These are phyloP conservation scores for Sminthopsis crassicaudata DNA, from an alignment of 2,113 vertebrate species.

Conservation along the genomic window DNA sequence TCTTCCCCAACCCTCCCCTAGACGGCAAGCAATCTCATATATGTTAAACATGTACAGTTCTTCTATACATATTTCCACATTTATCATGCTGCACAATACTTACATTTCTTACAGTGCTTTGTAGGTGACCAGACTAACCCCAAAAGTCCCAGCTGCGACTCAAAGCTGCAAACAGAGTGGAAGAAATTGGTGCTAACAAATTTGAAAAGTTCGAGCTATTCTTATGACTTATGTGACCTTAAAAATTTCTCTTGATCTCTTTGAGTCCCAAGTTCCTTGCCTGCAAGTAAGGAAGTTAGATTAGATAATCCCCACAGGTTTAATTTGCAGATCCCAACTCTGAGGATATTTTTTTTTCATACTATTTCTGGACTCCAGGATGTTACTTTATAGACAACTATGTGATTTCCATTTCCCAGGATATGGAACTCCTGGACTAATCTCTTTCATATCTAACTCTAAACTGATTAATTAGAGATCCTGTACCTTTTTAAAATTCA, in stretches of 20 bases:
- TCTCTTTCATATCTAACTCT: not conserved
- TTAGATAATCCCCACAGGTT: not conserved
- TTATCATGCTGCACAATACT: not conserved
- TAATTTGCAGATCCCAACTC: not conserved
- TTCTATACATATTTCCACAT: too few species aligned
- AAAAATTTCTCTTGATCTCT: not conserved
- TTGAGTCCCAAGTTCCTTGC: not conserved
- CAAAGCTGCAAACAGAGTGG: not conserved
- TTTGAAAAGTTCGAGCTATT: not conserved
- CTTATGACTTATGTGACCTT: not conserved
- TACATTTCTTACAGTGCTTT: slow-evolving; percentile 3
- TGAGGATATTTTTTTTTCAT: not conserved
- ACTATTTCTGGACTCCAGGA: not conserved
- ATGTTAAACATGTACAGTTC: too few species aligned
- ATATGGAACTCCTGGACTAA: not conserved
- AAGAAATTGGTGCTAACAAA: not conserved
- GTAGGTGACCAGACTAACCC: not conserved
- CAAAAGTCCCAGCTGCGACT: not conserved
- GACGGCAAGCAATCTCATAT: too few species aligned
- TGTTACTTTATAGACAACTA: not conserved
- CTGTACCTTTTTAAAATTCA: not conserved
- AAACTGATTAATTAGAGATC: not conserved
- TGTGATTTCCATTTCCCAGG: not conserved
- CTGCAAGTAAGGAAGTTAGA: not conserved
- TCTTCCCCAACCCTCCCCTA: too few species aligned